phyloP scores from a whole-genome alignment of 2,797 vertebrate genomes.

The Gallirallus australis region DNA sequence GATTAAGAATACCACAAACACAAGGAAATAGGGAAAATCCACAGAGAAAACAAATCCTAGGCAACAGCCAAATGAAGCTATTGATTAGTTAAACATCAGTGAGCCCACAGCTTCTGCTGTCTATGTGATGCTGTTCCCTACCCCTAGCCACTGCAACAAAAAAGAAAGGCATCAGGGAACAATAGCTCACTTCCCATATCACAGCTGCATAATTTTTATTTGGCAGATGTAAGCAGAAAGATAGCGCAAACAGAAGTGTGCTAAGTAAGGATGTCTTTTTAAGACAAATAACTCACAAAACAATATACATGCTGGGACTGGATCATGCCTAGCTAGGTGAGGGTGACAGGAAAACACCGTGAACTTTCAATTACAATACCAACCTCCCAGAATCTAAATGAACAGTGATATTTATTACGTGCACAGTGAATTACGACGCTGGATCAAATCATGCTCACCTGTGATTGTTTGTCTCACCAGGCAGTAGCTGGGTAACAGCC shows the following conservation, averaged over 20 bases:
- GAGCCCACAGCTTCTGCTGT: not conserved
- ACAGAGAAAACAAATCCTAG: not conserved
- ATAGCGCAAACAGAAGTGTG: not conserved
- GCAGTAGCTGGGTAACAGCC: conserved; percentile 39
- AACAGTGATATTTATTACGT: not conserved
- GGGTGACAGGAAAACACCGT: not conserved
- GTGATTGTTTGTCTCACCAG: conserved; percentile 11
- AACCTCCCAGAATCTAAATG: not conserved
- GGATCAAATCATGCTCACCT: not conserved
- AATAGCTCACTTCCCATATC: not conserved
- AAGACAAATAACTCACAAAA: not conserved
- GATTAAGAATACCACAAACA: not conserved
- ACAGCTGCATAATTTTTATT: not conserved
- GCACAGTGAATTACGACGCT: not conserved
- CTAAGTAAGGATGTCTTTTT: not conserved
- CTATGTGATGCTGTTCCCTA: not conserved
- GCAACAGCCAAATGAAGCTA: not conserved
- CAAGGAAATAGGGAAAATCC: not conserved
- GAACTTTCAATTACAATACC: not conserved
- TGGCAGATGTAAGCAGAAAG: not conserved
- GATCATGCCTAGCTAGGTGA: not conserved
- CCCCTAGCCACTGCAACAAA: fast-evolving
- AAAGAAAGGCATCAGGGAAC: not conserved
- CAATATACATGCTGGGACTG: not conserved
- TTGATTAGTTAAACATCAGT: not conserved